These are phyloP conservation scores for Pollenia griseotomentosa DNA, from an alignment of 2,888 invertebrate genomes.

Conservation along the genomic window DNA sequence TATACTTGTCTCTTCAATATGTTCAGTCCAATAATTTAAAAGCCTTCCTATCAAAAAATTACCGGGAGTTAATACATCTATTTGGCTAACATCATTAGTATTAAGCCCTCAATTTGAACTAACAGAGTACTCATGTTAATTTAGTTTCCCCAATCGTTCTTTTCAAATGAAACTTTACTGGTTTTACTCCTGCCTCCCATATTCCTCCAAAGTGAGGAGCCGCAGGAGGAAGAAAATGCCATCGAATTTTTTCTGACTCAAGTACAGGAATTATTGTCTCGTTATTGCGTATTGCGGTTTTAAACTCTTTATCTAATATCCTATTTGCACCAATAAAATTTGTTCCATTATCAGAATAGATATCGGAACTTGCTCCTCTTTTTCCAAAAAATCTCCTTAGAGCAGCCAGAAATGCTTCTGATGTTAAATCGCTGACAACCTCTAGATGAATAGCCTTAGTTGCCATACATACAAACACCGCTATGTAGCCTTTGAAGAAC, in stretches of 20 bases:
- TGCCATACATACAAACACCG: background rate
- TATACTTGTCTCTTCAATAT: background rate
- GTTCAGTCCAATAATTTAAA: background rate
- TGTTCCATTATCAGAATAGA: constrained; percentile 24
- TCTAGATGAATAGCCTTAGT: background rate
- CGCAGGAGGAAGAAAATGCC: constrained; percentile 8
- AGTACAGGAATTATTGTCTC: background rate
- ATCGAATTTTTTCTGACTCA: constrained; percentile 3
- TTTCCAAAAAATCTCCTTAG: background rate
- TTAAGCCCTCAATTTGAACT: background rate
- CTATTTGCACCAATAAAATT: background rate
- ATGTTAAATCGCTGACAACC: too few relatives aligned
- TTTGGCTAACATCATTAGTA: too few relatives aligned
- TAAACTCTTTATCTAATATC: background rate
- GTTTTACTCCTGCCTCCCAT: too few relatives aligned
- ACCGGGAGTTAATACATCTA: constrained; percentile 17
- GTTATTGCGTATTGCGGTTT: background rate
- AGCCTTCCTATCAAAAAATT: constrained; percentile 14
- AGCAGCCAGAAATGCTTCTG: background rate
- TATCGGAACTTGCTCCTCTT: constrained; percentile 1
- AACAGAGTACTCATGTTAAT: background rate
- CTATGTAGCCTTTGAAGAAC: constrained; percentile 4
- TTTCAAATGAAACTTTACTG: too few relatives aligned
- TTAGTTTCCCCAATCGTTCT: too few relatives aligned
- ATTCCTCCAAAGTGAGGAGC: background rate